Evolutionary conservation across 2,113 vertebrate genomes (phyloP), one percentile per base, ranked within the genome.

Genomic region (Amazona guildingii): DNA sequence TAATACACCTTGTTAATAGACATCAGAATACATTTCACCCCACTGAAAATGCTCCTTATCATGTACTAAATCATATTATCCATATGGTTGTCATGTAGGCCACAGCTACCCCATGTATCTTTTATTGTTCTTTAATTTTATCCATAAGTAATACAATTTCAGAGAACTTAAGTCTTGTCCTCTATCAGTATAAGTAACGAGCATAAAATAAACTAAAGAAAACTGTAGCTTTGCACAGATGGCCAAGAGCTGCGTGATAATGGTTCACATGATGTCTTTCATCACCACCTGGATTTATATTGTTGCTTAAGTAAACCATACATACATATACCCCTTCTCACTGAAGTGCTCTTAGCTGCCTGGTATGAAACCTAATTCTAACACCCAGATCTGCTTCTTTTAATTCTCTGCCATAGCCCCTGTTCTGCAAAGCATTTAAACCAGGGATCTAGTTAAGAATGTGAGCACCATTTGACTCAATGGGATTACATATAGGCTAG

Each of bases 61-160:
- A 1, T 84, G 52, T 92, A n/a, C 39, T 89, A 79, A 78, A 93
- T 94, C 52, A 44, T 95, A 19, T 94, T 91, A 93, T 76, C 95
- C 92, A 93, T 96, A 91, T 94, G 92, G 80, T 52, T 96, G 69
- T 72, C 66, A 88, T 90, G 95, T 91, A 86, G 57, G 57, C 28
- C 52, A 16, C 27, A 84, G 83, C 64, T 93, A 86, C 28, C 17
- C 28, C 25, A 78, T 92, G 94, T 94, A 79, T 88, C 33, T 85
- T 88, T 89, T 88, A 88, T 96, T 94, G 86, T 93, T 93, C 88
- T 93, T 94, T 95, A 86, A 90, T 95, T 95, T 94, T 94, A 88
- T 75, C 73, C 43, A 91, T 91, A 88, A 73, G 82, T 88, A 94
- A 92, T 28, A 68, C 24, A 88, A 75, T 90, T 92, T 96, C 86